A percentile compares a stretch with the other conserved stretches of the same genome.
These are phyloP conservation scores for Clepsis dumicolana DNA, from an alignment of 2,888 invertebrate genomes.

Conservation along the genomic window DNA sequence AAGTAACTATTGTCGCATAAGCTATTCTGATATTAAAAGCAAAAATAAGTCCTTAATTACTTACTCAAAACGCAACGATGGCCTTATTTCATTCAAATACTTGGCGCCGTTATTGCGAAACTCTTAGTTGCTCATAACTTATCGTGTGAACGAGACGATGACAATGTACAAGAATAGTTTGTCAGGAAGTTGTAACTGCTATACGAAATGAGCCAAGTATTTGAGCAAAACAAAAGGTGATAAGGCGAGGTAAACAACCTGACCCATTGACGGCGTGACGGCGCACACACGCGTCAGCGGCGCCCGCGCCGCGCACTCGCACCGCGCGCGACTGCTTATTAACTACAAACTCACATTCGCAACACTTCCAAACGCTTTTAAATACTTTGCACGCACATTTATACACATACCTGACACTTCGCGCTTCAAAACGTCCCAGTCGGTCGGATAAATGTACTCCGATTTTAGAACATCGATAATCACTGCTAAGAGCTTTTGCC, in stretches of 20 bases:
- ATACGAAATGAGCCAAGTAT: constrained; percentile 72
- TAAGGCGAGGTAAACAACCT: constrained; percentile 85
- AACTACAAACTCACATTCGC: constrained; percentile 52
- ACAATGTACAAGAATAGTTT: constrained; percentile 47
- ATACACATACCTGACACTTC: constrained; percentile 32
- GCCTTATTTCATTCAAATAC: constrained; percentile 31
- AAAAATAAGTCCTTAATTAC: not conserved
- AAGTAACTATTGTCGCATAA: not conserved
- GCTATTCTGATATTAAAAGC: not conserved
- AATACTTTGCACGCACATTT: constrained; percentile 64
- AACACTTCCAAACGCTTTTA: constrained; percentile 71
- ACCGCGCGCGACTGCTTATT: constrained; percentile 50
- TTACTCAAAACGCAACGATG: constrained; percentile 7
- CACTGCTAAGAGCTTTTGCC: constrained; percentile 31
- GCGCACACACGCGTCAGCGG: constrained; percentile 49
- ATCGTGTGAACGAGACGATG: constrained; percentile 37
- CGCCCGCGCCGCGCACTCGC: constrained; percentile 50
- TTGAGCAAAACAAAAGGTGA: constrained; percentile 85
- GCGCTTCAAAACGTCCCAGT: constrained; percentile 19
- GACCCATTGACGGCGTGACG: constrained; percentile 81
- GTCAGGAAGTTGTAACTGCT: constrained; percentile 62
- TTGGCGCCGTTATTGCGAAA: constrained; percentile 27
- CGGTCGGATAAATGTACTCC: constrained; percentile 29
- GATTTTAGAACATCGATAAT: constrained; percentile 25
- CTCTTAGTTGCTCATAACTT: constrained; percentile 32